Evolutionary conservation across 2,888 invertebrate species (phyloP).

Genomic region (Ptychoptera contaminata): DNA sequence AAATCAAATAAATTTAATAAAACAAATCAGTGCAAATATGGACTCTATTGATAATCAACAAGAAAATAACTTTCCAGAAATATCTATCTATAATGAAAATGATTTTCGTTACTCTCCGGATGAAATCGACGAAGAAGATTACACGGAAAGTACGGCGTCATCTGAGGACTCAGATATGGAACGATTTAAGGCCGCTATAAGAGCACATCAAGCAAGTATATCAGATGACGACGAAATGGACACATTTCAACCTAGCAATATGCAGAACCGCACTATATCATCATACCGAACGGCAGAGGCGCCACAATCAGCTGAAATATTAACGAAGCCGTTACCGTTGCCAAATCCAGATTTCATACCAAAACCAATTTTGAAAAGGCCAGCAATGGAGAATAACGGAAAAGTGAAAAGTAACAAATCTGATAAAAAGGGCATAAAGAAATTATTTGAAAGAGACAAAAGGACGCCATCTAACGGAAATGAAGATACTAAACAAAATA

Average conservation of each 20-base stretch:
- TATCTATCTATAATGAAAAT: constrained; percentile 2
- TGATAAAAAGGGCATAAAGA: constrained; percentile 16
- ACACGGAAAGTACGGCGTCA: constrained; percentile 46
- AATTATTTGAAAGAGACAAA: constrained; percentile 13
- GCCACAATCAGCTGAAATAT: constrained; percentile 40
- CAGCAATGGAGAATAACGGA: constrained; percentile 29
- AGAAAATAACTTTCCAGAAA: background rate
- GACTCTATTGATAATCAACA: background rate
- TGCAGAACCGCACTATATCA: constrained; percentile 27
- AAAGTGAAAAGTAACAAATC: constrained; percentile 13
- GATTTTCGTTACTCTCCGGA: background rate
- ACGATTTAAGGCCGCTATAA: constrained; percentile 27
- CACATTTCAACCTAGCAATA: constrained; percentile 51
- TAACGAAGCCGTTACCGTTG: constrained; percentile 41
- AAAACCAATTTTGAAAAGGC: constrained; percentile 61
- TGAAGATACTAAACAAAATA: background rate
- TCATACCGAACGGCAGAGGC: constrained; percentile 30
- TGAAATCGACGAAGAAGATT: constrained; percentile 34
- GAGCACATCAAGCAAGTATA: constrained; percentile 22
- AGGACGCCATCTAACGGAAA: constrained; percentile 9
- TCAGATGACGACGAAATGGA: constrained; percentile 38
- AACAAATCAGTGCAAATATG: constrained; percentile 20
- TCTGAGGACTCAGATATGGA: constrained; percentile 28
- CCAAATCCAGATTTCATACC: constrained; percentile 57
- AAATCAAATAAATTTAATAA: constrained; percentile 20